A percentile compares a stretch with the other conserved stretches of the same genome.
These are phyloP conservation scores for Anseranas semipalmata DNA, from an alignment of 2,113 vertebrate species.

Conservation along the genomic window DNA sequence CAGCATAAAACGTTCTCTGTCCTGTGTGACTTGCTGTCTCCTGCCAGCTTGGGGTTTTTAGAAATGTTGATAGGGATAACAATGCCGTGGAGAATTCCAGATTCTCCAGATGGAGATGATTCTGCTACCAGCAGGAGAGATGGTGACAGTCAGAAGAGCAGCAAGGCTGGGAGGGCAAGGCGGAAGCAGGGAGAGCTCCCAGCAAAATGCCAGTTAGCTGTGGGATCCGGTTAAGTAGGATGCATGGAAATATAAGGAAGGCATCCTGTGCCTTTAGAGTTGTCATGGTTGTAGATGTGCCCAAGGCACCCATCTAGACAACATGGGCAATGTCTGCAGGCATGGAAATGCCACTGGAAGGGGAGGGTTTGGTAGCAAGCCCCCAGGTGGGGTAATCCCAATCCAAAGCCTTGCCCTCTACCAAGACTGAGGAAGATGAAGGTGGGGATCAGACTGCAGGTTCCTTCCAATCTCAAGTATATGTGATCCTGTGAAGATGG, in stretches of 20 bases:
- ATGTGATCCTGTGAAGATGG: not conserved
- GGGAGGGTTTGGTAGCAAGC: not conserved
- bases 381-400: not conserved
- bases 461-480: not conserved
- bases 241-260: not conserved
- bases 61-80: not conserved
- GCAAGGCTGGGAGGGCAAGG: not conserved
- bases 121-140: conserved; percentile 3
- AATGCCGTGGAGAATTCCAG: not conserved
- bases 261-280: not conserved
- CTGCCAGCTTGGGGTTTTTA: not conserved
- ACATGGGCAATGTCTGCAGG: not conserved
- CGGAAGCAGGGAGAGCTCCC: not conserved
- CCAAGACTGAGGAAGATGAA: not conserved
- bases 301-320: not conserved
- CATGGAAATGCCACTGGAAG: not conserved
- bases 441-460: not conserved
- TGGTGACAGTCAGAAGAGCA: conserved; percentile 11
- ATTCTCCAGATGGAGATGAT: conserved; percentile 31
- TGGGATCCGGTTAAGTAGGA: not conserved
- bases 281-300: not conserved
- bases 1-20: not conserved
- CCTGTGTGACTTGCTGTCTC: not conserved
- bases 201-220: not conserved
- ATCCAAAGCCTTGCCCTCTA: not conserved